Evolutionary conservation across 2,888 invertebrate species (phyloP).

Genomic region (Netelia melanura): DNA sequence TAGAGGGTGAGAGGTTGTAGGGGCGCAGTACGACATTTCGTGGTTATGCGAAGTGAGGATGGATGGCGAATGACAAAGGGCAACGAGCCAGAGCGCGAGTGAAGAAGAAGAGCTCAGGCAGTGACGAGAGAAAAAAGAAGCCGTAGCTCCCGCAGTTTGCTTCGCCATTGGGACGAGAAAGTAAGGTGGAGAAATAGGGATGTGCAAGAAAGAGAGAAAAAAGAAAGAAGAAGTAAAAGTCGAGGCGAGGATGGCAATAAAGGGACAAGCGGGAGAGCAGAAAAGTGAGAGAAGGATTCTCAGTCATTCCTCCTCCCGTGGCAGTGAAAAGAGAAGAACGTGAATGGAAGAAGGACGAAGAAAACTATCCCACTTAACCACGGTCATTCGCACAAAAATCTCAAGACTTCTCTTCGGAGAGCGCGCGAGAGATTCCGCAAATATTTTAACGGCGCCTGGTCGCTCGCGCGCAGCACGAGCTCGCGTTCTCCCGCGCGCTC

Average conservation of each 20-base stretch:
- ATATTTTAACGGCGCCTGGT: slow-evolving; percentile 62
- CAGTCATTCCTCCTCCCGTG: slow-evolving; percentile 43
- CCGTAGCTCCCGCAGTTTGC: slow-evolving; percentile 45
- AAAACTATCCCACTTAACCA: slow-evolving; percentile 63
- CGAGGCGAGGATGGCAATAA: slow-evolving; percentile 60
- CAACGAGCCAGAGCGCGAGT: slow-evolving; percentile 49
- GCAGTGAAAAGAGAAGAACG: background rate
- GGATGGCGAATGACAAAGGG: slow-evolving; percentile 53
- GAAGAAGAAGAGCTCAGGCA: slow-evolving; percentile 37
- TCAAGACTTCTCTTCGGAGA: slow-evolving; percentile 41
- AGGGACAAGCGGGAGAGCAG: slow-evolving; percentile 54
- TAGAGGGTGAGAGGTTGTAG: background rate
- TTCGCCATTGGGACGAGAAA: slow-evolving; percentile 30
- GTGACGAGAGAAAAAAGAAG: slow-evolving; percentile 47
- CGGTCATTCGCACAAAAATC: slow-evolving; percentile 69
- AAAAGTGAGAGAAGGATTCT: slow-evolving; percentile 49
- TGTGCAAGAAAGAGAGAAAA: slow-evolving; percentile 44
- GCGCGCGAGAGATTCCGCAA: slow-evolving; percentile 47
- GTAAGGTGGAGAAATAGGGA: slow-evolving; percentile 59
- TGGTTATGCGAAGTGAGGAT: slow-evolving; percentile 16
- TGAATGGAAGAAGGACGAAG: slow-evolving; percentile 45
- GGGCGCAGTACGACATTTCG: slow-evolving; percentile 29
- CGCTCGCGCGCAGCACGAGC: slow-evolving; percentile 41
- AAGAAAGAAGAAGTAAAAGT: slow-evolving; percentile 59
- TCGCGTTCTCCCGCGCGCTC: slow-evolving; percentile 46